Evolutionary conservation across 1,140 invertebrate genomes (phyloP).

Genomic region (Anadara kagoshimensis): DNA sequence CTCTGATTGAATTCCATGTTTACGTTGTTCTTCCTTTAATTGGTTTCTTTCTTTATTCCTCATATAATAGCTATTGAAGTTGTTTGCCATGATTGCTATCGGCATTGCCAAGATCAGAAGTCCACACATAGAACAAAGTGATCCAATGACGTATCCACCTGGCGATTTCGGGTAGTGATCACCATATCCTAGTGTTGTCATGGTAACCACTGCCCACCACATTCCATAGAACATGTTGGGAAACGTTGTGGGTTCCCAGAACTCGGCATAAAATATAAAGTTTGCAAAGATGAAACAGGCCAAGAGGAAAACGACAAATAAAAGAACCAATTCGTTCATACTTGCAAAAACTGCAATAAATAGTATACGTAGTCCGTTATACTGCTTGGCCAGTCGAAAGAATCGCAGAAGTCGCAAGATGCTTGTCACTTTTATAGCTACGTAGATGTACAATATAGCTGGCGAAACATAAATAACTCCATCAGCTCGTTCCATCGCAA

Average conservation of each 20-base stretch:
- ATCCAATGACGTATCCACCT: constrained; percentile 14
- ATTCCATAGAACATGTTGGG: constrained; percentile 7
- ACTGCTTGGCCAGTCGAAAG: constrained; percentile 3
- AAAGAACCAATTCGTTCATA: constrained; percentile 97
- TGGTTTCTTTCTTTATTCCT: constrained; percentile 13
- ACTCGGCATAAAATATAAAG: constrained; percentile 78
- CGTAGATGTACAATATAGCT: not conserved
- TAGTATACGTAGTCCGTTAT: constrained; percentile 5
- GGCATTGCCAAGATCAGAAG: constrained; percentile 79
- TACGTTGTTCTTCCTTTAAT: not conserved
- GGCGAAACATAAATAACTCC: not conserved
- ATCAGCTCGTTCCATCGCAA: not conserved
- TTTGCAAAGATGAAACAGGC: constrained; percentile 98
- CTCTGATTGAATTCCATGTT: no score
- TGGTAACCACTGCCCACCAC: constrained; percentile 39
- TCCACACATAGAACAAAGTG: constrained; percentile 25
- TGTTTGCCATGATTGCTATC: constrained; percentile 79
- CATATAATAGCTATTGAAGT: constrained; percentile 87
- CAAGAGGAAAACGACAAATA: constrained; percentile 98
- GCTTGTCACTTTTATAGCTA: not conserved
- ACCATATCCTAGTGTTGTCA: constrained; percentile 38
- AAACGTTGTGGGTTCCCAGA: not conserved
- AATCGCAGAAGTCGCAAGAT: constrained; percentile 6
- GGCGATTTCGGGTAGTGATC: constrained; percentile 17
- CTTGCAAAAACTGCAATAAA: constrained; percentile 95